A percentile compares a stretch with the other conserved stretches of the same genome.
Evolutionary conservation across 2,797 vertebrate species (phyloP).

Genomic region (Antrozous pallidus): DNA sequence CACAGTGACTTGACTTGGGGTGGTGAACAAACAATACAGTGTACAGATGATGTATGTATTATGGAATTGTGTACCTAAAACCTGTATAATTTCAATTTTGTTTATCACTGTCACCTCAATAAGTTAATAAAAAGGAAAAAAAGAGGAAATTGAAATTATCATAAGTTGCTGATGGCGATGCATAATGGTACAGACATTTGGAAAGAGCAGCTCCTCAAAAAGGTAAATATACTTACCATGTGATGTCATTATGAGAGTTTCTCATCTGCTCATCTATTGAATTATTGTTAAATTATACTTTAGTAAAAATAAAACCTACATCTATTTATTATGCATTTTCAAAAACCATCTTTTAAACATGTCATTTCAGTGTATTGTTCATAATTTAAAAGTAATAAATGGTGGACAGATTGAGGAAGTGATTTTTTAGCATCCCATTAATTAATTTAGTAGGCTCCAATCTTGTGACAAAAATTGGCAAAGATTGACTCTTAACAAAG

Average conservation of each 20-base stretch:
- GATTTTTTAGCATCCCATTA: slow-evolving; percentile 70
- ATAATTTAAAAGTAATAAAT: slow-evolving; percentile 55
- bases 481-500: slow-evolving; percentile 87
- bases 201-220: not conserved
- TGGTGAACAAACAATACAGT: not conserved
- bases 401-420: slow-evolving; percentile 3
- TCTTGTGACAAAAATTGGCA: slow-evolving; percentile 90
- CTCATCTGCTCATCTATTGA: slow-evolving; percentile 16
- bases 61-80: not conserved
- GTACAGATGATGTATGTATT: not conserved
- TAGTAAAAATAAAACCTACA: slow-evolving; percentile 45
- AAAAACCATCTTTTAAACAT: slow-evolving; percentile 35
- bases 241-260: slow-evolving; percentile 38
- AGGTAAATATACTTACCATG: not conserved
- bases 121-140: not conserved
- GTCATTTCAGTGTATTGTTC: not conserved
- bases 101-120: not conserved
- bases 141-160: not conserved
- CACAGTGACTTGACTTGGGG: not conserved
- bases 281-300: slow-evolving; percentile 36
- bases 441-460: slow-evolving; percentile 84
- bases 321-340: slow-evolving; percentile 39
- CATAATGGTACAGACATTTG: not conserved
- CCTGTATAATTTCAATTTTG: not conserved
- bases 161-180: not conserved